A percentile compares a stretch with the other conserved stretches of the same genome.
Conservation (phyloP, 2,797 vertebrate species). For the Tarsius wallacei region DNA sequence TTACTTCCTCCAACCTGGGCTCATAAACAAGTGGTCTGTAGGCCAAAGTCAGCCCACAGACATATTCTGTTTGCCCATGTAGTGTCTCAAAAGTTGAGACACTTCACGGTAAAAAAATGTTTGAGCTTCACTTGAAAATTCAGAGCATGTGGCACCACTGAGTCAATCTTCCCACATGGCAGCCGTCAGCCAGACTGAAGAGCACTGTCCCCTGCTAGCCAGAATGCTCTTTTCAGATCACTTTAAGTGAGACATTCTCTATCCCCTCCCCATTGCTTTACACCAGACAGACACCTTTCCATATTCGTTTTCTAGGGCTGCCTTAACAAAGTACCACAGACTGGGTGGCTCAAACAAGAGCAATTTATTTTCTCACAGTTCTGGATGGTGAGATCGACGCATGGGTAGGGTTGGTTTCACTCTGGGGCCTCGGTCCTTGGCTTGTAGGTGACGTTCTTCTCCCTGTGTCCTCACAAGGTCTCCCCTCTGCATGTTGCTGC, state of each 20-base stretch:
- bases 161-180: neutral
- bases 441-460: neutral
- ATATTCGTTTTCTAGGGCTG: neutral
- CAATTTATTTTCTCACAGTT: neutral
- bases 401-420: neutral
- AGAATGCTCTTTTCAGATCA: neutral
- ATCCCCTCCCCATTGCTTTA: no score
- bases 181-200: neutral
- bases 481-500: neutral
- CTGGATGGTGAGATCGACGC: neutral
- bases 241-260: neutral
- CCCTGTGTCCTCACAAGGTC: neutral
- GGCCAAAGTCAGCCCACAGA: neutral
- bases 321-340: neutral
- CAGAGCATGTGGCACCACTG: constrained; percentile 48
- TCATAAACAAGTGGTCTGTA: constrained; percentile 10
- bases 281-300: neutral
- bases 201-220: neutral
- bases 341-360: neutral
- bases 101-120: constrained; percentile 17
- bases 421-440: neutral
- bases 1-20: constrained; percentile 31
- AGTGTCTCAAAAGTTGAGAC: constrained; percentile 1
- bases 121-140: constrained; percentile 30
- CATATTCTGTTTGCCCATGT: neutral